These are phyloP conservation scores for Tetheella fluctuosa DNA, from an alignment of 2,888 invertebrate genomes.

Conservation along the genomic window DNA sequence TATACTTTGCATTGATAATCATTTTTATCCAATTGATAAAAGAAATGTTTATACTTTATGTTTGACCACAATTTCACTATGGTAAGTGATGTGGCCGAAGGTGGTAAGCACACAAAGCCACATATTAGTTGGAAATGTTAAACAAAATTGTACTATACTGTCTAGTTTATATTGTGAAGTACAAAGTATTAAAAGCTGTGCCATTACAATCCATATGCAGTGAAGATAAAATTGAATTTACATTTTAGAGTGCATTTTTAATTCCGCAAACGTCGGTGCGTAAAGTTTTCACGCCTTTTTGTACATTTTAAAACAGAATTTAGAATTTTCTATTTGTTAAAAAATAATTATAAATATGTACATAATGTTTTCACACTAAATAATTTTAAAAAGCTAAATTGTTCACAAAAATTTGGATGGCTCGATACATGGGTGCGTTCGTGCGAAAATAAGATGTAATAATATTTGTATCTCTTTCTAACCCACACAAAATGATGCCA, in stretches of 20 bases:
- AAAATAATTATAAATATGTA: neutral
- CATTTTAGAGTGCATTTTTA: neutral
- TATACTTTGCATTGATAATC: neutral
- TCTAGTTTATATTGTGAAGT: neutral
- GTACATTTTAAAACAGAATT: neutral
- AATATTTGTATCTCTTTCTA: neutral
- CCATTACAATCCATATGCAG: neutral
- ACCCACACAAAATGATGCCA: neutral
- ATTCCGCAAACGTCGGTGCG: neutral
- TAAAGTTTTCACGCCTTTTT: neutral
- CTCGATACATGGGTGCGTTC: neutral
- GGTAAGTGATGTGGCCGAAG: no score
- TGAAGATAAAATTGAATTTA: neutral
- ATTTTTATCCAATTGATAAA: neutral
- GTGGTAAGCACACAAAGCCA: no score
- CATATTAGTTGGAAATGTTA: neutral
- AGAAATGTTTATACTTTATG: neutral
- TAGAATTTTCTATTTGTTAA: neutral
- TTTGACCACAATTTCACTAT: no score
- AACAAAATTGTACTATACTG: neutral
- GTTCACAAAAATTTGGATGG: conserved; percentile 2
- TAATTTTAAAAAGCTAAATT: neutral
- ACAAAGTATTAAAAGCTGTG: neutral
- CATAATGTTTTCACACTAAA: neutral
- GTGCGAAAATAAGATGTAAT: neutral